Percentiles rank a stretch among this genome's conserved stretches.
These are phyloP conservation scores for Aurelia aurita DNA, from an alignment of 30 jellyfish, hydroid and myxozoan species.

Conservation along the genomic window DNA sequence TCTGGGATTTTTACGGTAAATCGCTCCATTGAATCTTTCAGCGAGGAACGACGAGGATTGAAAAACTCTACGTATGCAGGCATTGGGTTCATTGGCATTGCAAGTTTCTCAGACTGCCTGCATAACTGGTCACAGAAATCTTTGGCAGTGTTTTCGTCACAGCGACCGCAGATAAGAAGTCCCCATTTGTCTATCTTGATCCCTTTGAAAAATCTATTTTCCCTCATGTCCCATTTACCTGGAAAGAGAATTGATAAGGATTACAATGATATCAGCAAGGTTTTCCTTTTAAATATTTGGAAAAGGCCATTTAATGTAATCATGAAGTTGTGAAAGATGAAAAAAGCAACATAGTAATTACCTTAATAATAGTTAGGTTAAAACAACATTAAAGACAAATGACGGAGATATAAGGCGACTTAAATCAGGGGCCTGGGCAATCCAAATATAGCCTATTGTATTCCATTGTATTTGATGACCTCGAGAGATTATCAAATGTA, in stretches of 20 bases:
- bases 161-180: constrained; percentile 13
- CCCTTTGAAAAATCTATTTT: constrained; percentile 23
- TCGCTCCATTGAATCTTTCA: background rate
- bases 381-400: no score
- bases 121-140: constrained; percentile 7
- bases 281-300: background rate
- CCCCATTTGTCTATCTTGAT: constrained; percentile 26
- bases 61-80: constrained; percentile 12
- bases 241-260: background rate
- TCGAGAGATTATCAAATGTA: no score
- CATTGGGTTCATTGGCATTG: constrained; percentile 4
- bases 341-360: no score
- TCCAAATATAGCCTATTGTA: no score
- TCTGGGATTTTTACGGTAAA: background rate
- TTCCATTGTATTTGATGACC: no score
- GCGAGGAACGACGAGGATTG: background rate
- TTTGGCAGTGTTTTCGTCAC: background rate
- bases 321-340: no score
- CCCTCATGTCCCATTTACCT: constrained; percentile 78
- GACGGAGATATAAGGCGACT: no score
- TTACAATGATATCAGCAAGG: background rate
- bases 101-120: background rate
- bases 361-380: no score
- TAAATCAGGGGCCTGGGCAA: no score
- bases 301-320: no score